Base-by-base conservation (phyloP, 2,888 invertebrate genomes). In the Microctonus hyperodae region DNA sequence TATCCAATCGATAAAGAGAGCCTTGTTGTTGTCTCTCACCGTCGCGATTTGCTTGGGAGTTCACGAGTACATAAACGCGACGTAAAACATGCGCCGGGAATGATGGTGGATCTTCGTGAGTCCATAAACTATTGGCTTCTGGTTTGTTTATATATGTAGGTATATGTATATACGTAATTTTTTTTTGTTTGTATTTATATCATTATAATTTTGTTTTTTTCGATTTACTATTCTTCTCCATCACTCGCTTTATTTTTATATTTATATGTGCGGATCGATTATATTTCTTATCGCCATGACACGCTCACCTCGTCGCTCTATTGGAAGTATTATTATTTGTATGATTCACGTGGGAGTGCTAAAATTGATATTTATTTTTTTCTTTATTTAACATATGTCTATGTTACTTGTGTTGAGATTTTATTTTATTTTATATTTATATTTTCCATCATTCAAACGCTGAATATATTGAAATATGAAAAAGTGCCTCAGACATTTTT, bases 221-320 rank as follows among this genome's bases (percentile, higher is more conserved):
- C n/a, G n/a, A n/a, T n/a, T n/a, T n/a, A n/a, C n/a, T n/a, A n/a
- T n/a, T n/a, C n/a, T n/a, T n/a, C n/a, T n/a, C n/a, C n/a, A 23
- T 58, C 13, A 23, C 40, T 58, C 40, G 23, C 22, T 57, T 35
- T 33, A 16, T 33, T 33, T 35, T 56, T 11, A 1, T 16, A 56
- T 56, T 56, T 31, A n/a, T n/a, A 70, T 68, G 69, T 69, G 66
- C 55, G 50, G 69, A 70, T 73, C 73, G 73, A 73, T 73, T 70
- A 44, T 44, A 66, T 70, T 60, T 61, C 69, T 70, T 71, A 70
- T 67, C 67, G 50, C 40, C 57, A 64, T 61, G 65, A 72, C 68
- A 70, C 66, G 69, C 68, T 68, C 57, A 13, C 55, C 55, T 25
- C 37, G 25, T 35, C 65, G 57, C 16, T 7, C 16, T 44, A 7